phyloP scores from a whole-genome alignment of 2,113 vertebrate species.

The Phalacrocorax pelagicus region DNA sequence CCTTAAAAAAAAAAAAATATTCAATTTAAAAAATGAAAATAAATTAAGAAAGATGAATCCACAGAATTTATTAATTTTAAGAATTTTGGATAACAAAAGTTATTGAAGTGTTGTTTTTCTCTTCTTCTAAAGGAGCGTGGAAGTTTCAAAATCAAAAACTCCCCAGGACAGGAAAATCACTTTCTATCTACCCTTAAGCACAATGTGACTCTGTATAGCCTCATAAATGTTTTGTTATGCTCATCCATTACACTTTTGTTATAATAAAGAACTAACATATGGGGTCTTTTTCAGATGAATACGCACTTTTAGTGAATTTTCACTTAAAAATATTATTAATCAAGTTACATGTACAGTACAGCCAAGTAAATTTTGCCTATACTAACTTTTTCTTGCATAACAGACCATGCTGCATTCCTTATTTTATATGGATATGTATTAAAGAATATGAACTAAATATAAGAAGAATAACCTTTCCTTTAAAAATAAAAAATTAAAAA shows the following conservation, averaged over 20 bases:
- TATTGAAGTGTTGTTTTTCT: background rate
- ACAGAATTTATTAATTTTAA: background rate
- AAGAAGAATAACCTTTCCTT: background rate
- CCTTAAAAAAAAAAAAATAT: background rate
- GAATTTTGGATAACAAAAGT: background rate
- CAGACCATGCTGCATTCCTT: background rate
- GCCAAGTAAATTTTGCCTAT: background rate
- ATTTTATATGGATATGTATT: too few species aligned
- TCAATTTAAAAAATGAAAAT: background rate
- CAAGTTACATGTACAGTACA: background rate
- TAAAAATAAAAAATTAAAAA: background rate
- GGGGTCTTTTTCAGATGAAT: background rate
- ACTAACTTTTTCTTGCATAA: background rate
- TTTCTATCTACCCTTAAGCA: background rate
- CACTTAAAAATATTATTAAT: background rate
- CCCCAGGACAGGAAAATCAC: fast-evolving
- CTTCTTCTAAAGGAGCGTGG: background rate
- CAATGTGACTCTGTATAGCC: background rate
- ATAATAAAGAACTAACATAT: background rate
- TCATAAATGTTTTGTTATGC: background rate
- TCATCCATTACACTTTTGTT: background rate
- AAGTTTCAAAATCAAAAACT: background rate
- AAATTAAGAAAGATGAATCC: background rate
- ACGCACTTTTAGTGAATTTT: background rate
- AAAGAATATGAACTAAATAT: too few species aligned